A percentile compares a stretch with the other conserved stretches of the same genome.
Evolutionary conservation across 1,140 invertebrate genomes (phyloP).

Genomic region (Portunus trituberculatus): DNA sequence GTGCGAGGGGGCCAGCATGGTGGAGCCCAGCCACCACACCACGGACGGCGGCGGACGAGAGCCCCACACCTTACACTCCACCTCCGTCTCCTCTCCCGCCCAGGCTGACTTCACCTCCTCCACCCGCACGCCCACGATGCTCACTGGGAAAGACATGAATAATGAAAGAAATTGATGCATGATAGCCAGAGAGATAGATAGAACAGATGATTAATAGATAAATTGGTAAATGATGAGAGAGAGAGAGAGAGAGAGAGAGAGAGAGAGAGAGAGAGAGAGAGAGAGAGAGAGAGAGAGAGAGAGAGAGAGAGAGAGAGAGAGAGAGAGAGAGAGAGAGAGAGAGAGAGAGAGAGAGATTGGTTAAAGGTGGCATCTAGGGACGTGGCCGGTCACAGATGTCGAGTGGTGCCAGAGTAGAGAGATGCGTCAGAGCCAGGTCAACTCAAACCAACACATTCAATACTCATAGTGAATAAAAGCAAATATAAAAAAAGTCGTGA

Average conservation of each 20-base stretch:
- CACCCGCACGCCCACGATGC: conserved; percentile 63
- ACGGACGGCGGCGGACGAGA: conserved; percentile 62
- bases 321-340: conserved; percentile 59
- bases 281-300: not conserved
- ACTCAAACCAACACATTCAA: not conserved
- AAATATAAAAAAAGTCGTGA: not conserved
- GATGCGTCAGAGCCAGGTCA: no score
- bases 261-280: not conserved
- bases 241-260: not conserved
- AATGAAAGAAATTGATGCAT: not conserved
- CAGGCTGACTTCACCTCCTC: conserved; percentile 48
- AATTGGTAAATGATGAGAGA: no score
- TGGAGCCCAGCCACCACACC: conserved; percentile 61
- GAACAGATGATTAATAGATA: no score
- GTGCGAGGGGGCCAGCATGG: conserved; percentile 55
- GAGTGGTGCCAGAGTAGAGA: not conserved
- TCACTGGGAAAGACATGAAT: conserved; percentile 9
- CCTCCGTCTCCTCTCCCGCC: conserved; percentile 50
- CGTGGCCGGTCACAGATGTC: not conserved
- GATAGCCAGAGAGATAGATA: not conserved
- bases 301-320: not conserved
- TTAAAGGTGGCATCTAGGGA: not conserved
- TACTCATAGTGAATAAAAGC: not conserved
- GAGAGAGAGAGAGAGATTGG: conserved; percentile 54
- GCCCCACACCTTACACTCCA: conserved; percentile 58